Evolutionary conservation across 1,140 invertebrate species (phyloP).

Genomic region (Pantala flavescens): DNA sequence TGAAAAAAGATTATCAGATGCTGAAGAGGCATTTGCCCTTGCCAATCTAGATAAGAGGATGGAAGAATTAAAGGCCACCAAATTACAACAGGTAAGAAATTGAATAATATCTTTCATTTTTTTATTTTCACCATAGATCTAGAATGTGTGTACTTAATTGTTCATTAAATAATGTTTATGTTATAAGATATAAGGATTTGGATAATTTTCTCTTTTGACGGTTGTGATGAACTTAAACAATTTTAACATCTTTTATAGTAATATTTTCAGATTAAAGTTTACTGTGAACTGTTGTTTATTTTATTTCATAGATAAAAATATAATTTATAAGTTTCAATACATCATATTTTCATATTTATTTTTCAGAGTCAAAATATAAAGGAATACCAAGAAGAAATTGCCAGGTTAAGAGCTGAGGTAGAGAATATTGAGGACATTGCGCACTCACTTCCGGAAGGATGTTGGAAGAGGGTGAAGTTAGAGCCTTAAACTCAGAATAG

Average conservation of each 20-base stretch:
- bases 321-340: too few species aligned
- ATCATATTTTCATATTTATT: constrained; percentile 25
- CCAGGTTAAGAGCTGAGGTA: constrained; percentile 62
- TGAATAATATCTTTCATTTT: not conserved
- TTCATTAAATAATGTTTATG: not conserved
- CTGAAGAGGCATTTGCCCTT: constrained; percentile 59
- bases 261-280: too few species aligned
- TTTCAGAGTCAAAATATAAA: constrained; percentile 68
- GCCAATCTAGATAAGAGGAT: constrained; percentile 69
- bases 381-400: constrained; percentile 70
- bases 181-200: not conserved
- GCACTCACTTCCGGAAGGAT: constrained; percentile 68
- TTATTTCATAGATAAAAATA: too few species aligned
- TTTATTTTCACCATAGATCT: not conserved
- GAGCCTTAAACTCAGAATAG: constrained; percentile 33
- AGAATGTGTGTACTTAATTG: not conserved
- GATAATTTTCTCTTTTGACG: too few species aligned
- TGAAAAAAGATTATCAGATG: constrained; percentile 58
- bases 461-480: constrained; percentile 53
- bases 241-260: too few species aligned
- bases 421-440: constrained; percentile 77
- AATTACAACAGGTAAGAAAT: constrained; percentile 37
- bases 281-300: too few species aligned
- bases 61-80: constrained; percentile 54
- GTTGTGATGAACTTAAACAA: too few species aligned